Evolutionary conservation across 2,113 vertebrate genomes (phyloP).

Genomic region (Oceanodroma tethys): DNA sequence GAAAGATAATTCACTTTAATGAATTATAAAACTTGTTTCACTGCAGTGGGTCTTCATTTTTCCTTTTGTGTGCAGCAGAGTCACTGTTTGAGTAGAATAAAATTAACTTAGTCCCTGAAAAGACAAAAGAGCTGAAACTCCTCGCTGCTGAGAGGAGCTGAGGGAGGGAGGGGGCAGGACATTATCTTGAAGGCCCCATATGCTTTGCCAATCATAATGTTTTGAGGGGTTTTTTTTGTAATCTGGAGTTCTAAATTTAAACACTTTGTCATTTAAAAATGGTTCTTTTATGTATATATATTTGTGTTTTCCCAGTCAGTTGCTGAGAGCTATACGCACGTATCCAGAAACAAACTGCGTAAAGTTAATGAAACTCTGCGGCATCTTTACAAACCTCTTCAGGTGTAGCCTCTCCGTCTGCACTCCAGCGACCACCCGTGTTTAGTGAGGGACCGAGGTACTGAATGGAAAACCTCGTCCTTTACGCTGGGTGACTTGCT

Average conservation of each 20-base stretch:
- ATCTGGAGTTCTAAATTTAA: not conserved
- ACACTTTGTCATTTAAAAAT: not conserved
- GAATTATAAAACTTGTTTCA: not conserved
- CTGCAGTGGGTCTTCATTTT: not conserved
- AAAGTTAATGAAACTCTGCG: not conserved
- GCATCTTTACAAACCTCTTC: fast-evolving
- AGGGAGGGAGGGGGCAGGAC: not conserved
- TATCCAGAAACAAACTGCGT: not conserved
- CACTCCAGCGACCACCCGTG: fast-evolving
- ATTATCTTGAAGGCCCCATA: not conserved
- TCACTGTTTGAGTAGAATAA: not conserved
- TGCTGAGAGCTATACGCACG: fast-evolving
- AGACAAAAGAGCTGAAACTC: not conserved
- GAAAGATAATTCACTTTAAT: not conserved
- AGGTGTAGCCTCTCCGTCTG: too few relatives aligned
- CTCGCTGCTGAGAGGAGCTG: not conserved
- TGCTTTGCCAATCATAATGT: not conserved
- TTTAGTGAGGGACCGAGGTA: not conserved
- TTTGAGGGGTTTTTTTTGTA: not conserved
- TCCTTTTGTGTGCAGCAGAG: not conserved
- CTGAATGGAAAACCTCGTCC: fast-evolving
- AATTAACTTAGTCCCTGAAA: not conserved
- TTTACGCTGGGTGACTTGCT: not conserved
- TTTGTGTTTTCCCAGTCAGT: not conserved
- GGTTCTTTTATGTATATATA: not conserved